phyloP scores from a whole-genome alignment of 1,140 invertebrate genomes.

The Chironomus tepperi region DNA sequence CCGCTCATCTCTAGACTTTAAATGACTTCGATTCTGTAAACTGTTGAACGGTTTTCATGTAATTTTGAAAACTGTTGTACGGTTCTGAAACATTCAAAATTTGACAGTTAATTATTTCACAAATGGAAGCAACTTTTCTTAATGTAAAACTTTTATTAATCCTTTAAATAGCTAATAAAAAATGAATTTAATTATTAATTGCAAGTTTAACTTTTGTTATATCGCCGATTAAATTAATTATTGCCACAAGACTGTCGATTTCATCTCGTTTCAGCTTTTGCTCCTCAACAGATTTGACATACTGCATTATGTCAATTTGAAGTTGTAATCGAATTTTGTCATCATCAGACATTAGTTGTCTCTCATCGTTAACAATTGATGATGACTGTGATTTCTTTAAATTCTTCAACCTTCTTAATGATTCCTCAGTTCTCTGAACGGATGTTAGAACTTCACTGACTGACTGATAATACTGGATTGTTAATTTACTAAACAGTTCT shows the following conservation, averaged over 20 bases:
- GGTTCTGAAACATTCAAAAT: not conserved
- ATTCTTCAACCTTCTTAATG: constrained; percentile 78
- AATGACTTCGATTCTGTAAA: too few relatives aligned
- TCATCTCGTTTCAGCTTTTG: constrained; percentile 27
- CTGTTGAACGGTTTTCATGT: not conserved
- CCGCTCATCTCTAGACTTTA: too few relatives aligned
- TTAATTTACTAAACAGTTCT: constrained; percentile 53
- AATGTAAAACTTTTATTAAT: too few relatives aligned
- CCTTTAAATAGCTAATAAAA: too few relatives aligned
- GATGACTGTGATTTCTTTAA: constrained; percentile 49
- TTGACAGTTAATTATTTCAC: not conserved
- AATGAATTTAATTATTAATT: not conserved
- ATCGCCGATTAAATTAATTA: constrained; percentile 29
- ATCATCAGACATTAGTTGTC: constrained; percentile 59
- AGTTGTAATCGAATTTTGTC: constrained; percentile 90
- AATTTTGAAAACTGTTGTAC: too few relatives aligned
- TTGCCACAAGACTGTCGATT: constrained; percentile 28
- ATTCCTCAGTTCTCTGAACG: constrained; percentile 91
- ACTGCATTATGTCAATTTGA: constrained; percentile 70
- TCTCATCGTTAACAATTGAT: constrained; percentile 41
- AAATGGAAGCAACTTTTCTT: too few relatives aligned
- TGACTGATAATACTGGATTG: constrained; percentile 63
- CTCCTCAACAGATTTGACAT: constrained; percentile 34
- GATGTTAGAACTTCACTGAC: constrained; percentile 83
- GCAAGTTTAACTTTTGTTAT: constrained; percentile 26